Conservation (phyloP, 2,797 vertebrate species). For the Rhinichthys osculus region DNA sequence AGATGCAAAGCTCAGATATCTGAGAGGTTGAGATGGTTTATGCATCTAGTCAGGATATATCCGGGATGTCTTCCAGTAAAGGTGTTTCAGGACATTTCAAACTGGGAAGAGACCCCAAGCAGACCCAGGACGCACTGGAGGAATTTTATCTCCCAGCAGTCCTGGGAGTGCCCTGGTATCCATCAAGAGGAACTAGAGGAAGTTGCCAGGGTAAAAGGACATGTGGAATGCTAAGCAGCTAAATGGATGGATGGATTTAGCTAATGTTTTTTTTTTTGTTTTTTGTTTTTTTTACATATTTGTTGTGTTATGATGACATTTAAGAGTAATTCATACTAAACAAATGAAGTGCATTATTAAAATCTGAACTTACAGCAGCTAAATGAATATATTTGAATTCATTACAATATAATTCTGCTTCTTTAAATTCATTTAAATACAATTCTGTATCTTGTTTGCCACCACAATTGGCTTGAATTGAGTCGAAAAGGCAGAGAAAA, state of each 20-base stretch:
- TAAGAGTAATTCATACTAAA: neutral
- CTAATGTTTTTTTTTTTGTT: neutral
- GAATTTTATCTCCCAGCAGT: neutral
- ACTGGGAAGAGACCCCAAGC: neutral
- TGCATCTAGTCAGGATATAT: neutral
- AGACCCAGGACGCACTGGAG: neutral
- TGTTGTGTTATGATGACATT: neutral
- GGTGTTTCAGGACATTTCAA: neutral
- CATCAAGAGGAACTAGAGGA: neutral
- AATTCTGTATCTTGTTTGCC: neutral
- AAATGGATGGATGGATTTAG: neutral
- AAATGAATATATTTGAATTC: neutral
- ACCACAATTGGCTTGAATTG: neutral
- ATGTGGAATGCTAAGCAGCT: neutral
- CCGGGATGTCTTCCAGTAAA: neutral
- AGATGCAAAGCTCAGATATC: neutral
- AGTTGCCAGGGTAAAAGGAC: neutral
- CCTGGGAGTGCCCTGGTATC: neutral
- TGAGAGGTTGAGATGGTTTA: neutral
- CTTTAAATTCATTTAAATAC: neutral
- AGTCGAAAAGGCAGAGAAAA: neutral
- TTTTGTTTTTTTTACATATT: neutral
- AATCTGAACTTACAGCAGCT: neutral
- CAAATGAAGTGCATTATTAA: neutral
- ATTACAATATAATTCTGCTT: neutral